Evolutionary conservation across 2,888 invertebrate genomes (phyloP).

Genomic region (Philonicus albiceps): DNA sequence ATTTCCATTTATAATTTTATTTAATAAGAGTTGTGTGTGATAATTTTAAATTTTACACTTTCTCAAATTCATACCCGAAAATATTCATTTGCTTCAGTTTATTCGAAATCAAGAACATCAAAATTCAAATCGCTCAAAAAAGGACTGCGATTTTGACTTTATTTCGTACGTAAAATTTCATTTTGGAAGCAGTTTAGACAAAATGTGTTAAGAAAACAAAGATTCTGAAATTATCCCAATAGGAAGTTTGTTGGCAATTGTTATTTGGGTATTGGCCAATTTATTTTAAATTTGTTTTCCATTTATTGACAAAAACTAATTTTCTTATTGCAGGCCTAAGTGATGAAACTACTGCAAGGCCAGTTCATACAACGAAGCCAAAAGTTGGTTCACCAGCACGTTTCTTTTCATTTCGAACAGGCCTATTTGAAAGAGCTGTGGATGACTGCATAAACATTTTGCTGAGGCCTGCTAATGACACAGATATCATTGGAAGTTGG

Average conservation of each 20-base stretch:
- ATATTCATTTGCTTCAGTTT: no score
- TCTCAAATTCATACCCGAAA: no score
- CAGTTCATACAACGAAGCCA: slow-evolving; percentile 26
- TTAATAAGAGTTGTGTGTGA: no score
- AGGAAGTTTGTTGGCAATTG: not conserved
- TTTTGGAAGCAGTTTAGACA: no score
- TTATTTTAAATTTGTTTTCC: not conserved
- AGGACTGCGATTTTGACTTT: no score
- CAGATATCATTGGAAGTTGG: slow-evolving; percentile 78
- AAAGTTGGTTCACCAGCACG: slow-evolving; percentile 44
- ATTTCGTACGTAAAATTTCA: no score
- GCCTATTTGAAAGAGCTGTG: slow-evolving; percentile 76
- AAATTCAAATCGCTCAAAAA: no score
- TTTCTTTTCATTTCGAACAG: slow-evolving; percentile 74
- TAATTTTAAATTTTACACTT: no score
- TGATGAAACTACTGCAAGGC: not conserved
- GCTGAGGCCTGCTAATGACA: slow-evolving; percentile 73
- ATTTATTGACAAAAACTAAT: not conserved
- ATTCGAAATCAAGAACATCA: no score
- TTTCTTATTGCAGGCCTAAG: not conserved
- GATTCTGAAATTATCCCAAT: no score
- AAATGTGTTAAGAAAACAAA: no score
- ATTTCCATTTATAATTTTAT: no score
- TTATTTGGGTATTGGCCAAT: not conserved
- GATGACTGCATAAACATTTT: slow-evolving; percentile 73